phyloP scores from a whole-genome alignment of 1,140 invertebrate genomes.

The Elymnias hypermnestra region DNA sequence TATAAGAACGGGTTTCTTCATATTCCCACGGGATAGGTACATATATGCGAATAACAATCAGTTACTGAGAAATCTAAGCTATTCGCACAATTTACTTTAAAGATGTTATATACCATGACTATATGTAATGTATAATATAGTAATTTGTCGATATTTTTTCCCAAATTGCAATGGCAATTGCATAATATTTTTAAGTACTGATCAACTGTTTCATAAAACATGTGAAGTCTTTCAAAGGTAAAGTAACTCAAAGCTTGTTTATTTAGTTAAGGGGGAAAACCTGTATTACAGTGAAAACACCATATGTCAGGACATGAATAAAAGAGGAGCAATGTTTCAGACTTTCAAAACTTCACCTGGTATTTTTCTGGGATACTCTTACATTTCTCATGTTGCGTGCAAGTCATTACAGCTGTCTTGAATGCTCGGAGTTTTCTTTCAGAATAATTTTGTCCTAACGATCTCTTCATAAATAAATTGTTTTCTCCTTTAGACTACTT shows the following conservation, averaged over 20 bases:
- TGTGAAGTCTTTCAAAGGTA: slow-evolving; percentile 61
- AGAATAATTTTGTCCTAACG: neutral
- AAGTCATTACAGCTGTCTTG: slow-evolving; percentile 8
- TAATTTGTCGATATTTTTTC: no score
- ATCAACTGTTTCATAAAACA: slow-evolving; percentile 67
- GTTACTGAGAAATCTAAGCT: no score
- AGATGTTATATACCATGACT: no score
- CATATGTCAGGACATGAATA: slow-evolving; percentile 72
- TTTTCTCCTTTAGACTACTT: no score
- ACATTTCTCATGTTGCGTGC: slow-evolving; percentile 37
- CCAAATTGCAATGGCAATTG: no score
- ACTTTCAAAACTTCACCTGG: slow-evolving; percentile 63
- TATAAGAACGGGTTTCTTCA: no score
- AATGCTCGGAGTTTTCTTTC: slow-evolving; percentile 5
- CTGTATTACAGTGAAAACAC: slow-evolving; percentile 59
- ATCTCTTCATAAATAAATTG: neutral
- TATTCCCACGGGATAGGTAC: no score
- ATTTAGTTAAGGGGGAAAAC: slow-evolving; percentile 71
- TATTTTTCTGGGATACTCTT: slow-evolving; percentile 55
- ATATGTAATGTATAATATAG: no score
- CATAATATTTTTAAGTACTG: no score
- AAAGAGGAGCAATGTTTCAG: slow-evolving; percentile 69
- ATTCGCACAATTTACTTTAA: no score
- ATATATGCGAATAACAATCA: no score
- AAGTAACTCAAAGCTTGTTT: slow-evolving; percentile 67